phyloP scores from a whole-genome alignment of 2,888 invertebrate genomes.

The Drosophila niveifrons region DNA sequence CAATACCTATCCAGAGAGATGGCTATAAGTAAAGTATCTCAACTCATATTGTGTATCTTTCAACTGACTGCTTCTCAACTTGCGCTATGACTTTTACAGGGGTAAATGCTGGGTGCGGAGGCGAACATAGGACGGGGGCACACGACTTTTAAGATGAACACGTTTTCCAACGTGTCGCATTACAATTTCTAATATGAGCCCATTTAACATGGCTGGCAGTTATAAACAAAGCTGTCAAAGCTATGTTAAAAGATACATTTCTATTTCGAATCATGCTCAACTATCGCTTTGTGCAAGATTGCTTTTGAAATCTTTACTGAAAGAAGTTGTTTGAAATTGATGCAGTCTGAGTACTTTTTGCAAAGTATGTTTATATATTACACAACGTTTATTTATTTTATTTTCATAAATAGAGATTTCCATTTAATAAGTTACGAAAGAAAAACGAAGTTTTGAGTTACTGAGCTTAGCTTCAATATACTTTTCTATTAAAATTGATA shows the following conservation, averaged over 20 bases:
- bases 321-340: neutral
- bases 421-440: no score
- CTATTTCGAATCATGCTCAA: conserved; percentile 20
- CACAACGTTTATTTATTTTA: no score
- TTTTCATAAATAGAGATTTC: no score
- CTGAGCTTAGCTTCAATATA: no score
- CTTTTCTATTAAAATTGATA: no score
- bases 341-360: no score
- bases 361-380: no score
- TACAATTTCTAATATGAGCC: conserved; percentile 77
- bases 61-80: conserved; percentile 34
- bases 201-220: conserved; percentile 56
- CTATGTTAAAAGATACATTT: conserved; percentile 34
- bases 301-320: neutral
- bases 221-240: conserved; percentile 63
- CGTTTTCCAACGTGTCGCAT: conserved; percentile 76
- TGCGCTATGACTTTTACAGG: conserved; percentile 14
- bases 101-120: neutral
- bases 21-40: conserved; percentile 54
- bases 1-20: conserved; percentile 40
- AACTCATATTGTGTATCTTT: conserved; percentile 46
- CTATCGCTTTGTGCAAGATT: conserved; percentile 6
- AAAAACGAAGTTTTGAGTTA: no score
- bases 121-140: conserved; percentile 14
- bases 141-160: conserved; percentile 76